Evolutionary conservation across 2,888 invertebrate species (phyloP).

Genomic region (Caenorhabditis sp.): DNA sequence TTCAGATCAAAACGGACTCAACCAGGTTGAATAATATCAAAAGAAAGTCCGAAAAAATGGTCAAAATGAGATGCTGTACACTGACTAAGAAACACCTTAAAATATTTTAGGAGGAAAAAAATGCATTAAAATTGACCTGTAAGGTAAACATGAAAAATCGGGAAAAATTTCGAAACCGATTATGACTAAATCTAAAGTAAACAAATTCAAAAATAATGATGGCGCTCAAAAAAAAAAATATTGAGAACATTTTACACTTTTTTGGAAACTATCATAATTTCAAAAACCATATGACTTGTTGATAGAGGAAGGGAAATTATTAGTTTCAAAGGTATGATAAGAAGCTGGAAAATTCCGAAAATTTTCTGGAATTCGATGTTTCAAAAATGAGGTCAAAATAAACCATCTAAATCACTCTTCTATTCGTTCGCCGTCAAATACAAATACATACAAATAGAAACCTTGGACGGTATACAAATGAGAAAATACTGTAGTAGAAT

Average conservation of each 20-base stretch:
- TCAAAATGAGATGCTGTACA: too few relatives aligned
- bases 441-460: slow-evolving; percentile 1
- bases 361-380: background rate
- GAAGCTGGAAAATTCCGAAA: background rate
- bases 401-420: background rate
- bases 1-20: too few relatives aligned
- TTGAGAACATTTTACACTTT: too few relatives aligned
- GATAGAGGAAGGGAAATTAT: too few relatives aligned
- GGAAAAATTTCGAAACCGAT: background rate
- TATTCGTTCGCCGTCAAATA: background rate
- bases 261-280: background rate
- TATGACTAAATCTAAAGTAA: background rate
- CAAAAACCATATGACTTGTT: too few relatives aligned
- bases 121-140: too few relatives aligned
- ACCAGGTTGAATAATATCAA: too few relatives aligned
- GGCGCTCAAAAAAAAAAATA: too few relatives aligned
- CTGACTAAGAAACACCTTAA: too few relatives aligned
- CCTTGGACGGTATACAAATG: background rate
- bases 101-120: too few relatives aligned
- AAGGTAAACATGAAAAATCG: background rate
- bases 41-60: too few relatives aligned
- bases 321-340: too few relatives aligned
- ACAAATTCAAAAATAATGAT: background rate
- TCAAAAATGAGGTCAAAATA: background rate
- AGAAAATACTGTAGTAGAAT: background rate